Percentiles rank a stretch among this genome's conserved stretches.
Evolutionary conservation across 2,888 invertebrate species (phyloP).

Genomic region (Selenia dentaria): DNA sequence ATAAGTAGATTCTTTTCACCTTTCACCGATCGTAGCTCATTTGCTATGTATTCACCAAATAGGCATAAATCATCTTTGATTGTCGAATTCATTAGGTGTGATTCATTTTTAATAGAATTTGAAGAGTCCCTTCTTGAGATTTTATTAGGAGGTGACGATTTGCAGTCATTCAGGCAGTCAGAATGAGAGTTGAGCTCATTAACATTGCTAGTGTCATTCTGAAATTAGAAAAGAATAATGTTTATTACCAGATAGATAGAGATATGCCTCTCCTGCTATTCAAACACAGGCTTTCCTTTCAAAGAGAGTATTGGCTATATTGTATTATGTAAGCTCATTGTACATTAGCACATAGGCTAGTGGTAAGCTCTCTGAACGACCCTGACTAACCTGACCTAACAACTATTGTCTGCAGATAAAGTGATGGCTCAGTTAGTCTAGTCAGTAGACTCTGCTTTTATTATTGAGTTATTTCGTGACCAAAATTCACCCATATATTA

Average conservation of each 20-base stretch:
- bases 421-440: too few relatives aligned
- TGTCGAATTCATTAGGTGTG: constrained; percentile 40
- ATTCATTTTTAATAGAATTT: constrained; percentile 52
- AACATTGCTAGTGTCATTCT: constrained; percentile 58
- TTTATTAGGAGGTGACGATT: constrained; percentile 62
- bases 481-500: too few relatives aligned
- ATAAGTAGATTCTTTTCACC: constrained; percentile 82
- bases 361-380: too few relatives aligned
- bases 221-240: constrained; percentile 38
- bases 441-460: too few relatives aligned
- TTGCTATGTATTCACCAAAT: constrained; percentile 86
- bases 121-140: constrained; percentile 51
- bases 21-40: constrained; percentile 82
- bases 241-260: background rate
- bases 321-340: too few relatives aligned
- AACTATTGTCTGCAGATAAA: too few relatives aligned
- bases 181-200: constrained; percentile 45
- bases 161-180: constrained; percentile 52
- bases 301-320: too few relatives aligned
- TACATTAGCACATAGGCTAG: too few relatives aligned
- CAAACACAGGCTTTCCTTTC: too few relatives aligned
- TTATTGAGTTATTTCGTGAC: too few relatives aligned
- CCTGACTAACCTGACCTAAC: too few relatives aligned
- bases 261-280: too few relatives aligned
- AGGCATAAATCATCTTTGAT: constrained; percentile 82